A percentile compares a stretch with the other conserved stretches of the same genome.
Conservation (phyloP, 35 echinoderm and acorn worm genomes). For the Chiridota heheva region DNA sequence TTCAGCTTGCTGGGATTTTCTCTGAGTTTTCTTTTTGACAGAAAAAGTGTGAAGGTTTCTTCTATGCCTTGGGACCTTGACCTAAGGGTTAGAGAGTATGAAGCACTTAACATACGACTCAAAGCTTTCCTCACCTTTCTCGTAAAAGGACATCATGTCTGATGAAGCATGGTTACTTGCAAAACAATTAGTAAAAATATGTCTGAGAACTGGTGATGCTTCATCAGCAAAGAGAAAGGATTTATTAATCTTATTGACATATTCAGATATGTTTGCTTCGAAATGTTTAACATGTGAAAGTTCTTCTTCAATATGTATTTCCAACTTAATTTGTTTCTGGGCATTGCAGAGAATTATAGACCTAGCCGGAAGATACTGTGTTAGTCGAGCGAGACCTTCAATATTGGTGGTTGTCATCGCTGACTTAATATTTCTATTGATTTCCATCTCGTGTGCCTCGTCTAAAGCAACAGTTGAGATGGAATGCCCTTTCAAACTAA, state of each 20-base stretch:
- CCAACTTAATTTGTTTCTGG: background rate
- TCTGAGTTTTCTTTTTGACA: background rate
- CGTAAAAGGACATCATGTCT: conserved; percentile 26
- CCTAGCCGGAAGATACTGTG: conserved; percentile 37
- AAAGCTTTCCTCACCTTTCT: conserved; percentile 5
- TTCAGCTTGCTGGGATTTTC: conserved; percentile 18
- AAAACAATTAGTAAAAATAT: background rate
- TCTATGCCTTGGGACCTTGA: background rate
- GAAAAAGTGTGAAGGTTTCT: conserved; percentile 21
- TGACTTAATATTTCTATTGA: conserved; percentile 20
- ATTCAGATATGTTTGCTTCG: background rate
- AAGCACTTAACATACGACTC: conserved; percentile 12
- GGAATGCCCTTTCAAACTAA: background rate
- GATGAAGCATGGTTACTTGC: background rate
- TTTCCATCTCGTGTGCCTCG: conserved; percentile 45
- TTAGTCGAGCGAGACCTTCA: background rate
- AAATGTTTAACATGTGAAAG: background rate
- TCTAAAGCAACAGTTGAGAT: conserved; percentile 2
- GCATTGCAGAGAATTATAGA: background rate
- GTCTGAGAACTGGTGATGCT: background rate
- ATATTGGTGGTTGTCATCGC: background rate
- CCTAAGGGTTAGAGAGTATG: background rate
- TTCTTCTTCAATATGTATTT: background rate
- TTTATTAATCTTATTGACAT: background rate
- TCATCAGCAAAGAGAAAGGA: background rate